phyloP scores from a whole-genome alignment of 2,888 invertebrate species.

The Thelaira solivaga region DNA sequence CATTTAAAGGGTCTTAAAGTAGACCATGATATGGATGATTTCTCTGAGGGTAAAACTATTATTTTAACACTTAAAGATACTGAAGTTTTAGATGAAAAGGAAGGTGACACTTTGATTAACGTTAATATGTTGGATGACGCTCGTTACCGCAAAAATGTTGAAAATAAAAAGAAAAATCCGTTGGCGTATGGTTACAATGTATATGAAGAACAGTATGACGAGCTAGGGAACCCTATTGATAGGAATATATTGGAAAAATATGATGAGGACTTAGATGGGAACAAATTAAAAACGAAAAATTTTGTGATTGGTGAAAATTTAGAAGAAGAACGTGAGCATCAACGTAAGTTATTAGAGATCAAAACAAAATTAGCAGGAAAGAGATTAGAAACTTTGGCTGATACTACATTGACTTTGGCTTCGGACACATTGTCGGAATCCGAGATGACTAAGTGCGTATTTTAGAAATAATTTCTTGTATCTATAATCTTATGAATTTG shows the following conservation, averaged over 20 bases:
- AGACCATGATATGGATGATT: conserved; percentile 86
- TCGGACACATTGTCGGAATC: conserved; percentile 92
- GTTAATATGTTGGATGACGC: conserved; percentile 93
- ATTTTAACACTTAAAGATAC: conserved; percentile 96
- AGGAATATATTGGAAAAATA: conserved; percentile 91
- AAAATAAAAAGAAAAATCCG: conserved; percentile 89
- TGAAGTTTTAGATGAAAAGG: conserved; percentile 90
- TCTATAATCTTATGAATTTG: not conserved
- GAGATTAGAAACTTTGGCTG: conserved; percentile 85
- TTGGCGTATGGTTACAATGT: conserved; percentile 91
- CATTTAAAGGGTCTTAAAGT: conserved; percentile 90
- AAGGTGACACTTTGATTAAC: conserved; percentile 93
- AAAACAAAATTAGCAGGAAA: conserved; percentile 81
- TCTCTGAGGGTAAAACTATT: conserved; percentile 88
- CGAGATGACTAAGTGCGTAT: conserved; percentile 86
- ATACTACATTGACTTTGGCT: conserved; percentile 84
- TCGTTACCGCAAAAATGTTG: conserved; percentile 88
- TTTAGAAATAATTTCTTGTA: not conserved
- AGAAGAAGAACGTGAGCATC: conserved; percentile 79
- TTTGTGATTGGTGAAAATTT: conserved; percentile 88
- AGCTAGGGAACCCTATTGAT: conserved; percentile 81
- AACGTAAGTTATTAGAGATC: conserved; percentile 77
- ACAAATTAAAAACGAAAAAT: conserved; percentile 80
- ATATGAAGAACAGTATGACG: conserved; percentile 85
- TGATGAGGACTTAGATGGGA: conserved; percentile 86